phyloP scores from a whole-genome alignment of 2,888 invertebrate genomes.

The Orchestes rusci region DNA sequence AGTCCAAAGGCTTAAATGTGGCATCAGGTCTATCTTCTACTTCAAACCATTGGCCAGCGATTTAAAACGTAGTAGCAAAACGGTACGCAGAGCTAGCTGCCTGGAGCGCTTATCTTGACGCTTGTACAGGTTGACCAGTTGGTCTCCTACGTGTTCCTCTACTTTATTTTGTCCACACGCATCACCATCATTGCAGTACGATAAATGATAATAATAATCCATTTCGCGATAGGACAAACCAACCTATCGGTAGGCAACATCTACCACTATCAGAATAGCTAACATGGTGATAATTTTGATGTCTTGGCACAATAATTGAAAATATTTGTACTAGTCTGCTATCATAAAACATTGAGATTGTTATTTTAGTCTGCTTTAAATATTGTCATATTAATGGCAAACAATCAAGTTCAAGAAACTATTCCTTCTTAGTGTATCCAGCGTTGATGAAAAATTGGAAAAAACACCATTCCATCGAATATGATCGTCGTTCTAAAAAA shows the following conservation, averaged over 20 bases:
- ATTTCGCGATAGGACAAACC: background rate
- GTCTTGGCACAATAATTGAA: background rate
- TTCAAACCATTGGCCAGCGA: background rate
- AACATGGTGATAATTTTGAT: background rate
- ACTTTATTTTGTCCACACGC: background rate
- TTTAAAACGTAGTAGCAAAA: background rate
- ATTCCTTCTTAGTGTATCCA: too few species aligned
- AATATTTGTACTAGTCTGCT: background rate
- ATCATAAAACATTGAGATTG: background rate
- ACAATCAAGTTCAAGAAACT: background rate
- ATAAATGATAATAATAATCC: background rate
- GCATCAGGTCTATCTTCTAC: background rate
- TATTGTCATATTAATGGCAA: background rate
- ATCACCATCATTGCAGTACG: background rate
- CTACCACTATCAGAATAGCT: background rate
- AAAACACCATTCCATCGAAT: slow-evolving; percentile 6
- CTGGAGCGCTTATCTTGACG: too few species aligned
- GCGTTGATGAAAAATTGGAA: too few species aligned
- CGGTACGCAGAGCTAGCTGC: too few species aligned
- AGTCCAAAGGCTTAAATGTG: too few species aligned
- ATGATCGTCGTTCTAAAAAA: too few species aligned
- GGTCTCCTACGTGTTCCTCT: background rate
- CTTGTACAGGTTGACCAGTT: background rate
- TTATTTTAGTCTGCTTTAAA: background rate
- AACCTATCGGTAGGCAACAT: background rate